These are phyloP conservation scores for Pantelozetes paolii DNA, from an alignment of 2,888 invertebrate species.

Conservation along the genomic window DNA sequence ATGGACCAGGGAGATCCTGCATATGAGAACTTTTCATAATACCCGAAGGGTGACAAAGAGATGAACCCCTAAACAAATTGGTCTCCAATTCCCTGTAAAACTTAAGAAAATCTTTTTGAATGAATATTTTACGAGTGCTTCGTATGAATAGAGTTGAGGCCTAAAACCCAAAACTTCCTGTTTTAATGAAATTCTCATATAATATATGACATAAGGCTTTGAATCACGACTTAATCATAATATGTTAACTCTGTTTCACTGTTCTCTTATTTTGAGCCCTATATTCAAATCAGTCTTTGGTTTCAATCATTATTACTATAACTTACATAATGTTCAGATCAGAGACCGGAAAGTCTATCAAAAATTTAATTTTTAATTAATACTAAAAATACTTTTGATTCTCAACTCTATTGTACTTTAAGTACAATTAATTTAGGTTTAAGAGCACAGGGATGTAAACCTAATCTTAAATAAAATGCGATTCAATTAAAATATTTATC, in stretches of 20 bases:
- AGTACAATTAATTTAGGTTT: not conserved
- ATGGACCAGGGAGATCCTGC: too few relatives aligned
- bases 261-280: conserved; percentile 7
- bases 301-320: not conserved
- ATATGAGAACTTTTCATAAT: too few relatives aligned
- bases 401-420: not conserved
- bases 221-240: conserved; percentile 28
- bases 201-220: conserved; percentile 19
- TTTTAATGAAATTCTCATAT: not conserved
- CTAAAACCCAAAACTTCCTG: not conserved
- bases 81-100: too few relatives aligned
- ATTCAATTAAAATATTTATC: not conserved
- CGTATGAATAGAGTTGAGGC: not conserved
- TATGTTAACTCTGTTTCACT: conserved; percentile 6
- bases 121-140: too few relatives aligned
- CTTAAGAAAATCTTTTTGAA: too few relatives aligned
- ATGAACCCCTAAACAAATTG: too few relatives aligned
- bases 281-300: not conserved
- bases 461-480: not conserved
- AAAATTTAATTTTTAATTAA: not conserved
- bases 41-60: too few relatives aligned
- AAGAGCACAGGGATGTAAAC: not conserved
- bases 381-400: not conserved
- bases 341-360: not conserved
- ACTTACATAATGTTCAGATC: not conserved